Base-by-base conservation (phyloP, 2,797 vertebrate species). In the Netta rufina region DNA sequence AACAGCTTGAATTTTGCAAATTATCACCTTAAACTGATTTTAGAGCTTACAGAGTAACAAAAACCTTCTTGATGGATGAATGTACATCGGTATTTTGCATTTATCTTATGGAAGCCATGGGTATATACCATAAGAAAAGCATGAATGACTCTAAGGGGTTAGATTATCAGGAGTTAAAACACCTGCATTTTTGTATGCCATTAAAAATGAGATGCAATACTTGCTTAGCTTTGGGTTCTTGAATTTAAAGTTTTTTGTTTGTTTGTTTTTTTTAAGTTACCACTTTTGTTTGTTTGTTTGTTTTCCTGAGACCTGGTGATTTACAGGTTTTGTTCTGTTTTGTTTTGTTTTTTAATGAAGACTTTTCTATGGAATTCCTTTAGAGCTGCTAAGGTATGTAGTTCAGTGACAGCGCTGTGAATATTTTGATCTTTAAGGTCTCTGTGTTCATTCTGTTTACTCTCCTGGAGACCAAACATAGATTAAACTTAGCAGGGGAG, bases 351-450 rank as follows among this genome's bases (percentile, higher is more conserved):
- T 87, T 84, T 11, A 65, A 72, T 12, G 10, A 67, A 71, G 36
- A 8, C 67, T 61, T 91, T 86, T 82, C 24, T 30, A 1, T 53
- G 28, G 54, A 74, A 60, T 79, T 84, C 85, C 32, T 8, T 56
- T 62, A 47, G 17, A 62, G 38, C 39, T 78, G 28, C 39, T 45
- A 18, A 77, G 62, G 27, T 38, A 28, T 7, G 18, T 6, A 38
- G 41, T 58, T 69, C 49, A 80, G 20, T 64, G 5, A 13, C 32
- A 60, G 25, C 13, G 1, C 66, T 81, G 33, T 70, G 58, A 87
- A 77, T 38, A 53, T 73, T 86, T 39, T 84, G 70, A 91, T 83
- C 69, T 93, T 81, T 24, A 69, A 49, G n/a, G 20, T 27, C 71
- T 77, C n/a, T 73, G 39, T 15, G 8, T 78, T 89, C 11, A 1